These are phyloP conservation scores for Plebejus melissa DNA, from an alignment of 2,888 invertebrate genomes.

Conservation along the genomic window DNA sequence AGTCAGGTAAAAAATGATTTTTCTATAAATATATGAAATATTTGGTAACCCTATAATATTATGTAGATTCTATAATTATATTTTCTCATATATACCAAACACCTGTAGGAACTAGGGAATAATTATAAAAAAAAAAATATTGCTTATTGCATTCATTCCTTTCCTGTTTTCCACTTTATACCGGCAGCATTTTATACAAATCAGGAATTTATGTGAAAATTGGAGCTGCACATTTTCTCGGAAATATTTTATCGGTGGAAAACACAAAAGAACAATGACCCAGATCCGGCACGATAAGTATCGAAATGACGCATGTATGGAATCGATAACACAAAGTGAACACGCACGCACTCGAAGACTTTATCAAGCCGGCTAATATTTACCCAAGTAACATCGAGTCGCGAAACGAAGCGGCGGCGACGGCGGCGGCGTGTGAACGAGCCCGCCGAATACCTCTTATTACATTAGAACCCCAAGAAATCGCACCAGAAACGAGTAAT, in stretches of 20 bases:
- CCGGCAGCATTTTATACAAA: neutral
- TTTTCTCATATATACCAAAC: neutral
- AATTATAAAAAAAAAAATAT: neutral
- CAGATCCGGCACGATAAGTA: slow-evolving; percentile 74
- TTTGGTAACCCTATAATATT: too few species aligned
- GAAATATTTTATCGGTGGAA: slow-evolving; percentile 42
- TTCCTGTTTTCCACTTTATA: neutral
- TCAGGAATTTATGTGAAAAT: neutral
- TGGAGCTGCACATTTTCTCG: neutral
- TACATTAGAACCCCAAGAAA: slow-evolving; percentile 55
- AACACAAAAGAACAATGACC: slow-evolving; percentile 76
- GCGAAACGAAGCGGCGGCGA: slow-evolving; percentile 53
- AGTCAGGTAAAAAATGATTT: neutral
- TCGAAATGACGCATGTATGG: slow-evolving; percentile 74
- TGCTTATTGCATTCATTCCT: neutral
- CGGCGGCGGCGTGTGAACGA: slow-evolving; percentile 53
- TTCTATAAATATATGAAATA: neutral
- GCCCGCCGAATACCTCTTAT: slow-evolving; percentile 47
- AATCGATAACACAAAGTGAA: slow-evolving; percentile 73
- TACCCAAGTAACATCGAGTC: slow-evolving; percentile 65
- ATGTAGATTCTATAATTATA: neutral
- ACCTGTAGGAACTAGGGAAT: neutral
- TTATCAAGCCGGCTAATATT: slow-evolving; percentile 68
- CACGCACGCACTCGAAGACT: slow-evolving; percentile 66
- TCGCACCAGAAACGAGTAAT: slow-evolving; percentile 49